Base-by-base conservation (phyloP, 1,140 invertebrate genomes). In the Drosophila athabasca region DNA sequence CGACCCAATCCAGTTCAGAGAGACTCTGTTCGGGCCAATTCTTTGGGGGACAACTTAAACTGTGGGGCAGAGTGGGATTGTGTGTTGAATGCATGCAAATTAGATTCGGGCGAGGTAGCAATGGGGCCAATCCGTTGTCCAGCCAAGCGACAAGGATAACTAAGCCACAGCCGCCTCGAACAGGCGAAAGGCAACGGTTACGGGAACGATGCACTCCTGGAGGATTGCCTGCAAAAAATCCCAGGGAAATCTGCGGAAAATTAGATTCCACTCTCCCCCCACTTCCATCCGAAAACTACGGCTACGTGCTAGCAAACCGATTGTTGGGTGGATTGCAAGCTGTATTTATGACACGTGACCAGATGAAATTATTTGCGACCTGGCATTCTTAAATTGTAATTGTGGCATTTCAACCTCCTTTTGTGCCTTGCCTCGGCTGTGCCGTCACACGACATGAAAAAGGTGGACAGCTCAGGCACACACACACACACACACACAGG, bases 181-280 rank as follows among this genome's bases (percentile, higher is more conserved):
- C 35, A 9, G 35, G 24, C 24, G 4, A 39, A 13, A 5, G 24
- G 3, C 2, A 24, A 24, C 24, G 24, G 24, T 19, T 5, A 44
- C 53, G 65, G 31, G 35, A 13, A 13, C 35, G 7, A 50, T 51
- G 43, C 31, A 57, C 52, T 58, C 11, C 64, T 17, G 55, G 64
- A 50, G 44, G 44, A 41, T 74, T 75, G 64, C 51, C 72, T 66
- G 49, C 51, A 70, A 70, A 52, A 73, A 75, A 70, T 53, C 49
- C 50, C 50, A 19, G 29, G 53, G 51, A 84, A 84, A 85, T 75
- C 77, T 85, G 81, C 82, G 65, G 65, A 85, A 85, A 85, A 85
- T 85, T 81, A 87, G 65, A 81, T 87, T 71, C 71, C 67, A 57
- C 24, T 26, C 24, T 26, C 24, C 24, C 24, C 22, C 22, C 1